Percentiles rank a stretch among this genome's conserved stretches.
These are phyloP conservation scores for Ptychochromis oligacanthus DNA, from an alignment of 2,113 vertebrate species.

Conservation along the genomic window DNA sequence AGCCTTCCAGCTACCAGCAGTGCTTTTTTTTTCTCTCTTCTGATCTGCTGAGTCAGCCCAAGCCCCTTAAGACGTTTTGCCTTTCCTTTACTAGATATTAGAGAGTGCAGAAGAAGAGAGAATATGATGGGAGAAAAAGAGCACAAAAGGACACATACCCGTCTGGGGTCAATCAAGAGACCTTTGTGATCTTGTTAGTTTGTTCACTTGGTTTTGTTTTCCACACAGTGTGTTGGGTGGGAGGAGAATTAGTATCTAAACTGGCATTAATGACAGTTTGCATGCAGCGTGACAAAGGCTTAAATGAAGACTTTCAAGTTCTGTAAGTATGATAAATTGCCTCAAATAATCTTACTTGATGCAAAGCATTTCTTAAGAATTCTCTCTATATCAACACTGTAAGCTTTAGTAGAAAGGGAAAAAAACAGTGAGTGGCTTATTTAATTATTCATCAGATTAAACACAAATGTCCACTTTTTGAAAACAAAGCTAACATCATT, in stretches of 20 bases:
- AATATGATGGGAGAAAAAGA: conserved; percentile 22
- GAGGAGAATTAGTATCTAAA: background rate
- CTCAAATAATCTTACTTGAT: background rate
- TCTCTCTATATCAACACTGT: background rate
- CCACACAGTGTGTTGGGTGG: background rate
- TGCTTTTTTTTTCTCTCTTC: conserved; percentile 32
- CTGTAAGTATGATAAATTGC: background rate
- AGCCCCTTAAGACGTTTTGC: conserved; percentile 61
- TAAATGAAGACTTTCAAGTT: background rate
- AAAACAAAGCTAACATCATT: background rate
- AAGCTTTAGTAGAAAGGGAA: background rate
- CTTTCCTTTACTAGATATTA: conserved; percentile 51
- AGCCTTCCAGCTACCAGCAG: conserved; percentile 47
- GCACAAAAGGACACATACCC: conserved; percentile 14
- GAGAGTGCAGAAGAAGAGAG: conserved; percentile 37
- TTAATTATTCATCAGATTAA: background rate
- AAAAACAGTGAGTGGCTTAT: background rate
- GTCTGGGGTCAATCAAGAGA: conserved; percentile 50
- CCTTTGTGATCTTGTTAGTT: conserved; percentile 55
- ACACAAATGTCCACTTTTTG: background rate
- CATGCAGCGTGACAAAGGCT: background rate
- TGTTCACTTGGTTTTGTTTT: conserved; percentile 36
- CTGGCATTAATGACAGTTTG: background rate
- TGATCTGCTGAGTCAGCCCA: conserved; percentile 75
- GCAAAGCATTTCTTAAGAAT: background rate